Conservation (phyloP, 2,888 invertebrate genomes). For the Sinelater perroti region DNA sequence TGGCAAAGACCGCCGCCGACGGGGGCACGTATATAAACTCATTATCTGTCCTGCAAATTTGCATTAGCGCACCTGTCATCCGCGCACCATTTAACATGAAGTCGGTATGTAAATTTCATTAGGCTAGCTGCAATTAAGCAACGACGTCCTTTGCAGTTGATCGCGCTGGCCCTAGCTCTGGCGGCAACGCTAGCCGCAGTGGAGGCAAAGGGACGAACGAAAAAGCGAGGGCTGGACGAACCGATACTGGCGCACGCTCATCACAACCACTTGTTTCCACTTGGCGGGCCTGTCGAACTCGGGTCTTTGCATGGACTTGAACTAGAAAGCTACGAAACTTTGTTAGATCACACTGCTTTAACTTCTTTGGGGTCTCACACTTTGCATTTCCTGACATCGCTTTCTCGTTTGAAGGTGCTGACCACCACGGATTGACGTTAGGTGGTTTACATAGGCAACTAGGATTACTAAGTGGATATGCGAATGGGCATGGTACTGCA, state of each 20-base stretch:
- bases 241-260: not conserved
- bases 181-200: conserved; percentile 42
- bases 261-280: not conserved
- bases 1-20: conserved; percentile 5
- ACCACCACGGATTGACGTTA: not conserved
- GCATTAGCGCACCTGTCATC: conserved; percentile 16
- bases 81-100: conserved; percentile 23
- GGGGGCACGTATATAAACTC: conserved; percentile 34
- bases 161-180: conserved; percentile 42
- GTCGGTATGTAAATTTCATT: conserved; percentile 26
- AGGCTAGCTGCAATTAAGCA: not conserved
- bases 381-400: not conserved
- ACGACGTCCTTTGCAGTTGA: conserved; percentile 38
- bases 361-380: not conserved
- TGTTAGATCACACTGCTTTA: no score
- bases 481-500: not conserved
- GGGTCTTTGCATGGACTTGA: not conserved
- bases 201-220: conserved; percentile 43
- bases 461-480: no score
- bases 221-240: conserved; percentile 34
- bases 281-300: conserved; percentile 10
- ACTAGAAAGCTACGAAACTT: not conserved
- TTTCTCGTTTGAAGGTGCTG: not conserved
- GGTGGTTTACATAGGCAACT: no score
- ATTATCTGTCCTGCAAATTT: conserved; percentile 18